Conservation (phyloP, 2,797 vertebrate genomes). For the Coreius guichenoti region DNA sequence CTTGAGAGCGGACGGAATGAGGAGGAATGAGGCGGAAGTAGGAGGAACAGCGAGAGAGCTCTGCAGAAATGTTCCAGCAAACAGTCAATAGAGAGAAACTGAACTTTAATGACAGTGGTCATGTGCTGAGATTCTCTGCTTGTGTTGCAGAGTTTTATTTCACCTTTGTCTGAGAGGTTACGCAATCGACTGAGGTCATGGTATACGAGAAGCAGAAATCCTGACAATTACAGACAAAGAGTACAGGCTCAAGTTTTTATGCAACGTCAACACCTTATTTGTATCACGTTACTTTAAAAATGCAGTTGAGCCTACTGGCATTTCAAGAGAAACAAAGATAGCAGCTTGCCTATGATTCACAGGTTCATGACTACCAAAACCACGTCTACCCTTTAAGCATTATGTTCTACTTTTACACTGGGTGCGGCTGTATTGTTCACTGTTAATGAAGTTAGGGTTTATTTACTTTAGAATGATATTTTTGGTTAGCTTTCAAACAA, state of each 20-base stretch:
- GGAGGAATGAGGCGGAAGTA: constrained; percentile 39
- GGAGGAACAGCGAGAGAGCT: constrained; percentile 37
- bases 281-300: constrained; percentile 33
- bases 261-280: constrained; percentile 20
- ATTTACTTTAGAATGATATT: neutral
- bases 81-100: constrained; percentile 21
- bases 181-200: constrained; percentile 37
- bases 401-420: neutral
- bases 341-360: constrained; percentile 20
- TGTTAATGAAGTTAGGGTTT: neutral
- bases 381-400: neutral
- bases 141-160: constrained; percentile 33
- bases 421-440: neutral
- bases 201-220: constrained; percentile 34
- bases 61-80: constrained; percentile 32
- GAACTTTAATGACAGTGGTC: constrained; percentile 32
- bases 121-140: constrained; percentile 11
- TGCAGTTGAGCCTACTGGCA: constrained; percentile 34
- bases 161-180: constrained; percentile 38
- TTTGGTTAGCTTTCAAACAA: neutral
- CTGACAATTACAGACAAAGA: constrained; percentile 47
- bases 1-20: constrained; percentile 38
- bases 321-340: constrained; percentile 24
- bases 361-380: constrained; percentile 12
- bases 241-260: constrained; percentile 18